Evolutionary conservation across 1,140 invertebrate genomes (phyloP).

Genomic region (Heliconius hermathena): DNA sequence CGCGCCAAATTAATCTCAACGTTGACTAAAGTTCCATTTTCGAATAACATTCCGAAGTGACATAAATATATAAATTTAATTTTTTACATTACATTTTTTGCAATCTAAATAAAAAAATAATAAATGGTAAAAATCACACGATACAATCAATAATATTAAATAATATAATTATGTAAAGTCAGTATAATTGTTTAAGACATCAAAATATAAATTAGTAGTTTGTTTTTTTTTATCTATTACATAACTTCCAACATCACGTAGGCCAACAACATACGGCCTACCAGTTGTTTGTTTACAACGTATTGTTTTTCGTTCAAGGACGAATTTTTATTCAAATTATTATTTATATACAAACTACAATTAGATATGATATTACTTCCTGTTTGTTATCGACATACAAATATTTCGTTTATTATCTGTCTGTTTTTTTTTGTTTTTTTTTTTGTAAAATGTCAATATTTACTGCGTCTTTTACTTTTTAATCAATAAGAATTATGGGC

Average conservation of each 20-base stretch:
- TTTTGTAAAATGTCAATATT: neutral
- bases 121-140: neutral
- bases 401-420: neutral
- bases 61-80: too few relatives aligned
- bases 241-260: slow-evolving; percentile 33
- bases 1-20: too few relatives aligned
- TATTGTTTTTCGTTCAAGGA: slow-evolving; percentile 32
- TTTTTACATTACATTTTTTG: too few relatives aligned
- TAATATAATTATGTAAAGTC: neutral
- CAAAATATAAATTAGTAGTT: neutral
- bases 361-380: slow-evolving; percentile 6
- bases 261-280: neutral
- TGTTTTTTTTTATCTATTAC: slow-evolving; percentile 3
- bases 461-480: too few relatives aligned
- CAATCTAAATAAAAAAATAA: neutral
- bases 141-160: neutral
- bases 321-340: slow-evolving; percentile 18
- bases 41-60: too few relatives aligned
- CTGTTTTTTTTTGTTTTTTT: neutral
- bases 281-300: slow-evolving; percentile 26
- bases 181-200: neutral
- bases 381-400: slow-evolving; percentile 8
- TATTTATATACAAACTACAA: slow-evolving; percentile 7
- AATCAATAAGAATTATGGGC: too few relatives aligned
- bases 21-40: too few relatives aligned